These are phyloP conservation scores for Leguminivora glycinivorella DNA, from an alignment of 1,140 invertebrate species.

Conservation along the genomic window DNA sequence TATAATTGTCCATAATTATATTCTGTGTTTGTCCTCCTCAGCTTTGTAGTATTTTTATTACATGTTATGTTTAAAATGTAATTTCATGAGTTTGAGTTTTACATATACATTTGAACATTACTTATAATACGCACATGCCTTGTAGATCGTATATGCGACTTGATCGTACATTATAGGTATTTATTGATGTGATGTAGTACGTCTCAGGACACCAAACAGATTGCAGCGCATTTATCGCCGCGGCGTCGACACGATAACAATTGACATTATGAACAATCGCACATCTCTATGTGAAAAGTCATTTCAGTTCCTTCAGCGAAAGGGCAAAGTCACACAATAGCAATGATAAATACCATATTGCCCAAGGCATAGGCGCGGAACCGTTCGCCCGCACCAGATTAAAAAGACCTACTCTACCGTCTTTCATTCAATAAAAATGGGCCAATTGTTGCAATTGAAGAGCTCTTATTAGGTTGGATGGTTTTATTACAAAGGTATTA, in stretches of 20 bases:
- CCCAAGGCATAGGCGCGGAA: slow-evolving; percentile 54
- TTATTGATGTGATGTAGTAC: background rate
- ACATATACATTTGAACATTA: no score
- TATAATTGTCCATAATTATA: no score
- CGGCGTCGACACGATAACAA: slow-evolving; percentile 39
- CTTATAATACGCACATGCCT: background rate
- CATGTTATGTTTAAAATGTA: no score
- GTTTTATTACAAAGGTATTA: slow-evolving; percentile 66
- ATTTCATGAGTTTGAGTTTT: no score
- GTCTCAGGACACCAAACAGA: background rate
- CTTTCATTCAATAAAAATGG: slow-evolving; percentile 28
- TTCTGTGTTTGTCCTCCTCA: no score
- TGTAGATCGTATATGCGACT: background rate
- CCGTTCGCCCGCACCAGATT: slow-evolving; percentile 45
- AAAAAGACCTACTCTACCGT: slow-evolving; percentile 42
- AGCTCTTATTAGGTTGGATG: slow-evolving; percentile 50
- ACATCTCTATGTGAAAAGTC: slow-evolving; percentile 43
- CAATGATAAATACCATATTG: slow-evolving; percentile 67
- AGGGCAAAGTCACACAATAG: slow-evolving; percentile 57
- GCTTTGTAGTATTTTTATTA: no score
- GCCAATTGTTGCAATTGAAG: slow-evolving; percentile 36
- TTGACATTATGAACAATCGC: slow-evolving; percentile 47
- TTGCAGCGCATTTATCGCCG: background rate
- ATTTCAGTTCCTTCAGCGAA: slow-evolving; percentile 54
- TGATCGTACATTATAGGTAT: no score